phyloP scores from a whole-genome alignment of 2,888 invertebrate genomes.

The Nezara viridula region DNA sequence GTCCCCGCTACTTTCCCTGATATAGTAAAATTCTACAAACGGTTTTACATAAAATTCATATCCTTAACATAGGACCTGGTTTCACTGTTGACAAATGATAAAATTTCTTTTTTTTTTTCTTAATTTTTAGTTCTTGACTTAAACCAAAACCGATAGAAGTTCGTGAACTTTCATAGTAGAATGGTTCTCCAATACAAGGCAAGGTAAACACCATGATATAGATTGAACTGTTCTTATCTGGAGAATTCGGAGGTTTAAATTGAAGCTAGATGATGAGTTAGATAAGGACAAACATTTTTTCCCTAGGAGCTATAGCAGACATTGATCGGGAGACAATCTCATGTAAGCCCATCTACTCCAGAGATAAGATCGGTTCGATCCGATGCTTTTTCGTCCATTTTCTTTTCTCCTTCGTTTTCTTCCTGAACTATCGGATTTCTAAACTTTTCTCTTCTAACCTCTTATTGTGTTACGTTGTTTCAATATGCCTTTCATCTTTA shows the following conservation, averaged over 20 bases:
- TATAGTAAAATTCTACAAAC: too few relatives aligned
- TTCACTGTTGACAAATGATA: too few relatives aligned
- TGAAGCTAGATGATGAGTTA: neutral
- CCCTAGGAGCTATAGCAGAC: neutral
- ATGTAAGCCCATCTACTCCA: neutral
- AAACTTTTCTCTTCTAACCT: neutral
- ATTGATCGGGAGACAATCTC: neutral
- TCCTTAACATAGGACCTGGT: too few relatives aligned
- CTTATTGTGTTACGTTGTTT: too few relatives aligned
- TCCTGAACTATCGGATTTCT: neutral
- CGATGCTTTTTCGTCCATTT: neutral
- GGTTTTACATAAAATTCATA: too few relatives aligned
- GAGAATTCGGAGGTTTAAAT: neutral
- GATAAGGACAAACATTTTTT: neutral
- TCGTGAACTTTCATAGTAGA: neutral
- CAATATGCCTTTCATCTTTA: too few relatives aligned
- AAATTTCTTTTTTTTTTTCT: too few relatives aligned
- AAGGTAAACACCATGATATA: neutral
- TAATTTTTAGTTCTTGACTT: too few relatives aligned
- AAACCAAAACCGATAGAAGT: too few relatives aligned
- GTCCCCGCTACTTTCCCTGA: too few relatives aligned
- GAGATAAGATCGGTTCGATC: conserved; percentile 2
- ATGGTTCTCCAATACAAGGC: neutral
- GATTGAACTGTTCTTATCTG: neutral
- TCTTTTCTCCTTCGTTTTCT: neutral